Evolutionary conservation across 2,113 vertebrate genomes (phyloP).

Genomic region (Rhizomys pruinosus): DNA sequence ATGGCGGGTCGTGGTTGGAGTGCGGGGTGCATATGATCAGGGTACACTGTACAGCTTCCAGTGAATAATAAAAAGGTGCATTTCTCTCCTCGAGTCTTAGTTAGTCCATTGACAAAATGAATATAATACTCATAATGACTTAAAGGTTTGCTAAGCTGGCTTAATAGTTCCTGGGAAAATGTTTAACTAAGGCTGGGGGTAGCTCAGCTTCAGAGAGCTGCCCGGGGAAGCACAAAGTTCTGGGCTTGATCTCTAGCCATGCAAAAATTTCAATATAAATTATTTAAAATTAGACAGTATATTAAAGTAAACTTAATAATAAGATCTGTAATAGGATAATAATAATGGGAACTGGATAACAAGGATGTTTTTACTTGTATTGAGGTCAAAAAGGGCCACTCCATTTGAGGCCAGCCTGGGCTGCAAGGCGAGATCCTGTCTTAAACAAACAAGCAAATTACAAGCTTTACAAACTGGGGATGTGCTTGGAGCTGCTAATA

Average conservation of each 20-base stretch:
- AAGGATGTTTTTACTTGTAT: neutral
- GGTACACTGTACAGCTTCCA: neutral
- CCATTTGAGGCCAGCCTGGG: neutral
- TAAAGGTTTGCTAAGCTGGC: neutral
- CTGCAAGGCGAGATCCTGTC: neutral
- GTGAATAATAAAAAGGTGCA: neutral
- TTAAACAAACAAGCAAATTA: neutral
- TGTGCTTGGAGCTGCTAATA: neutral
- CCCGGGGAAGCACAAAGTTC: neutral
- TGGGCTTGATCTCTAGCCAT: neutral
- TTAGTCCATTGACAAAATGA: neutral
- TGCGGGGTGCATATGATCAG: neutral
- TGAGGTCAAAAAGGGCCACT: neutral
- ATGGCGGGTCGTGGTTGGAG: no score
- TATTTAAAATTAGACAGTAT: neutral
- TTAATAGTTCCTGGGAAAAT: neutral
- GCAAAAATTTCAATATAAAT: neutral
- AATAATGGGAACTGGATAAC: slow-evolving; percentile 9
- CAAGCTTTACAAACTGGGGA: neutral
- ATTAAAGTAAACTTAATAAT: slow-evolving; percentile 2
- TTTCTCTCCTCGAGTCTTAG: neutral
- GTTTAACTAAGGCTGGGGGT: no score
- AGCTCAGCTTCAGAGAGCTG: neutral
- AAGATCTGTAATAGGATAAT: neutral
- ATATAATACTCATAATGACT: neutral